These are phyloP conservation scores for Sturnus vulgaris DNA, from an alignment of 2,113 vertebrate genomes.

Conservation along the genomic window DNA sequence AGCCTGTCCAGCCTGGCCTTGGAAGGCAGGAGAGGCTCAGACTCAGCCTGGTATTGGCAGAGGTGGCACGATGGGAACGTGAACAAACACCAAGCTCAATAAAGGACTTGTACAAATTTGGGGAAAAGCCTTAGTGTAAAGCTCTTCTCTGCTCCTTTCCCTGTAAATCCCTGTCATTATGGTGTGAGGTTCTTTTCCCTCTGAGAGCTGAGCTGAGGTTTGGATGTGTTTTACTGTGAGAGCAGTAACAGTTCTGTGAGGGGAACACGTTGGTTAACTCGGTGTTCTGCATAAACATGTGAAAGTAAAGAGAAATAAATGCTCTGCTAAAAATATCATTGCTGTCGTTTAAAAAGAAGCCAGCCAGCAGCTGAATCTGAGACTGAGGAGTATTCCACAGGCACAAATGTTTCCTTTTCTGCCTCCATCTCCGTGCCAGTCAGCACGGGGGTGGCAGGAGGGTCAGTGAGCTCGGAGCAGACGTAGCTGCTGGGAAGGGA, in stretches of 20 bases:
- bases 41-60: not conserved
- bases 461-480: not conserved
- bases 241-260: not conserved
- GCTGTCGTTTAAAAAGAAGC: not conserved
- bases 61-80: rapidly evolving
- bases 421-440: not conserved
- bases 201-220: not conserved
- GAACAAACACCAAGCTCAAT: not conserved
- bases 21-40: not conserved
- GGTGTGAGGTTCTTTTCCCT: not conserved
- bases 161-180: not conserved
- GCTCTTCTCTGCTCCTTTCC: not conserved
- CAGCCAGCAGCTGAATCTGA: not conserved
- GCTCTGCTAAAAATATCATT: not conserved
- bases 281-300: not conserved
- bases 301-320: not conserved
- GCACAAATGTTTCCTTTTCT: not conserved
- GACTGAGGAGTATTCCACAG: not conserved
- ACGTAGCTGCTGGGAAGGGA: not conserved
- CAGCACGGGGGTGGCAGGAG: not conserved
- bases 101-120: not conserved
- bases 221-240: not conserved
- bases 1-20: not conserved
- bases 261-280: not conserved
- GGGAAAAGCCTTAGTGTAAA: not conserved